These are phyloP conservation scores for Melipona quadrifasciata DNA, from an alignment of 1,140 invertebrate genomes.

Conservation along the genomic window DNA sequence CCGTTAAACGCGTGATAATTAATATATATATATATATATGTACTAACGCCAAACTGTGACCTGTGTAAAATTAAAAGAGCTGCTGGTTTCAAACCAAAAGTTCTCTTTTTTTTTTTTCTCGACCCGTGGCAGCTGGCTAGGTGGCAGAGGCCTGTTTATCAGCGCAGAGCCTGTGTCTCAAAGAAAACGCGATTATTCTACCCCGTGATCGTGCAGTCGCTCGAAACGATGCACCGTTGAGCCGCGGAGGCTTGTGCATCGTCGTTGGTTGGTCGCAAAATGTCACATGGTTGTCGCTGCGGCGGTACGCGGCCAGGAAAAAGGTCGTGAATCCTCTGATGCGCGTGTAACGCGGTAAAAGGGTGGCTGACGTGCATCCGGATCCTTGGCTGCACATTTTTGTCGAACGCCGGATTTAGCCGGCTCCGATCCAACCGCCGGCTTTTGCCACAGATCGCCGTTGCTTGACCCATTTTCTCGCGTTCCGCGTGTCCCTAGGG, in stretches of 20 bases:
- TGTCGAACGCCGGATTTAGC: conserved; percentile 55
- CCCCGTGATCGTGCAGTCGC: neutral
- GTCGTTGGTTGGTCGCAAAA: conserved; percentile 17
- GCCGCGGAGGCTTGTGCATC: neutral
- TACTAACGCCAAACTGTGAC: neutral
- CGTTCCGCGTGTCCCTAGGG: neutral
- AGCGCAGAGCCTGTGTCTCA: neutral
- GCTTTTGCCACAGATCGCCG: conserved; percentile 34
- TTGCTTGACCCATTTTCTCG: conserved; percentile 41
- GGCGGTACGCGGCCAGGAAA: neutral
- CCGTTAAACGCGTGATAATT: too few relatives aligned
- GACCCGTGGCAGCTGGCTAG: neutral
- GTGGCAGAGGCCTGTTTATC: neutral
- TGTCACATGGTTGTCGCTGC: conserved; percentile 24
- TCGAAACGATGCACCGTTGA: conserved; percentile 6
- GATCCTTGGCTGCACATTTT: conserved; percentile 50
- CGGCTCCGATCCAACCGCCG: conserved; percentile 15
- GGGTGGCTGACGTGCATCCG: conserved; percentile 35
- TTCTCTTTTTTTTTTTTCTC: neutral
- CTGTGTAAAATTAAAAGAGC: neutral
- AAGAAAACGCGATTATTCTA: conserved; percentile 9
- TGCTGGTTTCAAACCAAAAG: neutral
- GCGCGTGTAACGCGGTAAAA: conserved; percentile 54
- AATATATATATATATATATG: too few relatives aligned
- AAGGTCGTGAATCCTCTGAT: conserved; percentile 27